These are phyloP conservation scores for Saccostrea cuccullata DNA, from an alignment of 1,140 invertebrate species.

Conservation along the genomic window DNA sequence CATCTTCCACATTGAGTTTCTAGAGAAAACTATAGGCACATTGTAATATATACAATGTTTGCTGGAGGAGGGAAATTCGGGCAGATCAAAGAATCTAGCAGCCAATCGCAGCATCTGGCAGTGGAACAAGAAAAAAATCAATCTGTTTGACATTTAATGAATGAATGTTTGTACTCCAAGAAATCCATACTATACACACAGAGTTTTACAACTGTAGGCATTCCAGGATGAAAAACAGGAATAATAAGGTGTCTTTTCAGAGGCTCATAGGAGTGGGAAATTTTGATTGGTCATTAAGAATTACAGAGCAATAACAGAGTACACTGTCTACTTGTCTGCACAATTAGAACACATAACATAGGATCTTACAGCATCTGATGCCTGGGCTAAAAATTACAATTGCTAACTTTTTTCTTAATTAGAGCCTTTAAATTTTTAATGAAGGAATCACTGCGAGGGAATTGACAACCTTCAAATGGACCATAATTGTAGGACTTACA, in stretches of 20 bases:
- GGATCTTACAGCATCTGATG: too few species aligned
- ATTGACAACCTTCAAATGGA: background rate
- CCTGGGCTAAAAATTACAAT: too few species aligned
- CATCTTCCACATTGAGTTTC: background rate
- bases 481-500: background rate
- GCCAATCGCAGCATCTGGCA: constrained; percentile 3
- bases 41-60: constrained; percentile 37
- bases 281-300: too few species aligned
- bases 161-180: constrained; percentile 29
- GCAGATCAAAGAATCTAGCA: background rate
- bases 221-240: too few species aligned
- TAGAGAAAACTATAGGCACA: constrained; percentile 17
- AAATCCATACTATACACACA: constrained; percentile 11
- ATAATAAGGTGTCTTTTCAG: too few species aligned
- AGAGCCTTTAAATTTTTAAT: too few species aligned
- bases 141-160: constrained; percentile 31
- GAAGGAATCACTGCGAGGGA: too few species aligned
- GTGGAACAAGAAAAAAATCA: constrained; percentile 9
- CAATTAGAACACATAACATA: too few species aligned
- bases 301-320: too few species aligned
- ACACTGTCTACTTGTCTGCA: too few species aligned
- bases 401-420: too few species aligned
- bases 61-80: constrained; percentile 11
- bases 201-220: background rate
- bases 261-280: too few species aligned